Base-by-base conservation (phyloP, 30 jellyfish, hydroid and myxozoan genomes). In the Hydractinia echinata region DNA sequence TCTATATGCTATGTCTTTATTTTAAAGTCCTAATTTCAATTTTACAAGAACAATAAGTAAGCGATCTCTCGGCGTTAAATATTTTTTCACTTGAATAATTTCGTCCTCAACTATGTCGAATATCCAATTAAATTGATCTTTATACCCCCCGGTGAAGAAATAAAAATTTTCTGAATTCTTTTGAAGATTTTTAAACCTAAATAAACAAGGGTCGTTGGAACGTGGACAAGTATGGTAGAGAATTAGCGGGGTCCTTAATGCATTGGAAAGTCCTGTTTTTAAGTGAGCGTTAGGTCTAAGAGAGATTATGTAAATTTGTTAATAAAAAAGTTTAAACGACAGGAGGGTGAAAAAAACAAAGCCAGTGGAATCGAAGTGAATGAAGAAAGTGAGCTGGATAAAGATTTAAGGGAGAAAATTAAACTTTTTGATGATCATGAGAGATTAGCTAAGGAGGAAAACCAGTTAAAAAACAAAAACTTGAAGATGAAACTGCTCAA, bases 381-480 rank as follows among this genome's bases (percentile, higher is more conserved):
- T n/a, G n/a, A n/a, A n/a, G n/a, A n/a, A n/a, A 56, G 68, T 56
- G 68, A 56, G 15, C 13, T 56, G 10, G 15, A 56, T 56, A 56
- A 56, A 56, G 68, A 15, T 56, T 56, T 56, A 56, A 56, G 68
- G 68, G 68, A 56, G 13, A 56, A 9, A 58, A 58, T 58, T 58
- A 3, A 58, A 16, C 69, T 58, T 58, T 58, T 58, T 58, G 69
- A 58, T 58, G 69, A 58, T 58, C 69, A 58, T 58, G 69, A 58
- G 19, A 58, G 19, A 58, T 11, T 30, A 30, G 44, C 44, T 30
- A 0, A 30, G 44, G 44, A 30, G 2, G 44, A 30, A 2, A 58
- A 16, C 19, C 69, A 58, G 19, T 58, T 58, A 58, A 58, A 58
- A 58, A 58, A 16, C 69, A 58, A 58, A 58, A 58, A 58, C 69